Evolutionary conservation across 2,797 vertebrate species (phyloP).

Genomic region (Bradypodion pumilum): DNA sequence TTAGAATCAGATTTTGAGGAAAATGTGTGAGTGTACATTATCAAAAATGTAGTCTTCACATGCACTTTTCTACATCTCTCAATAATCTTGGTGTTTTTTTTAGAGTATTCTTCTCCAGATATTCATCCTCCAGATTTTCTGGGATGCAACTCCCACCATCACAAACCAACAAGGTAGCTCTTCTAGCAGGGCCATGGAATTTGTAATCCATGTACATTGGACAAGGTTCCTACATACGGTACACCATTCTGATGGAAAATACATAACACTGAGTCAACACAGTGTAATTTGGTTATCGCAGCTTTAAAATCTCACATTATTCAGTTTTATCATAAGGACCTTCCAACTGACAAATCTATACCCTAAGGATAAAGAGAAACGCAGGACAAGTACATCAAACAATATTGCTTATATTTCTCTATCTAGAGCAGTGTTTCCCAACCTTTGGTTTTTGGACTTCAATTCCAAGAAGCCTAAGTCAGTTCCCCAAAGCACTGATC

Average conservation of each 20-base stretch:
- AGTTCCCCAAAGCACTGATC: too few relatives aligned
- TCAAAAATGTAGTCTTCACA: background rate
- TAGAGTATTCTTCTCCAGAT: background rate
- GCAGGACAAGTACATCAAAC: background rate
- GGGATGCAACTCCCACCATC: too few relatives aligned
- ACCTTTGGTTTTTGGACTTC: too few relatives aligned
- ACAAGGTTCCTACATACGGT: background rate
- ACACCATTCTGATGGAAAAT: background rate
- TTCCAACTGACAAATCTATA: too few relatives aligned
- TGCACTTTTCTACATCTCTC: background rate
- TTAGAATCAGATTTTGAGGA: background rate
- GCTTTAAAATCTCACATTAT: background rate
- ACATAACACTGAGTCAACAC: background rate
- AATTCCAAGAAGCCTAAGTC: too few relatives aligned
- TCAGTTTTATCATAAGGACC: background rate
- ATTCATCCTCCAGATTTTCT: background rate
- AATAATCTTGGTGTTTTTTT: background rate
- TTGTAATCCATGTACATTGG: too few relatives aligned
- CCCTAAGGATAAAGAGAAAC: background rate
- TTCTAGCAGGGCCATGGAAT: too few relatives aligned
- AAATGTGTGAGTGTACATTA: background rate
- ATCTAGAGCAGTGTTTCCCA: too few relatives aligned
- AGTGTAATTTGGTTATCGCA: background rate
- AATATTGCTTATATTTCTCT: background rate
- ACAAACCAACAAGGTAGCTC: too few relatives aligned